Conservation (phyloP, 2,113 vertebrate species). For the Percina caprodes region DNA sequence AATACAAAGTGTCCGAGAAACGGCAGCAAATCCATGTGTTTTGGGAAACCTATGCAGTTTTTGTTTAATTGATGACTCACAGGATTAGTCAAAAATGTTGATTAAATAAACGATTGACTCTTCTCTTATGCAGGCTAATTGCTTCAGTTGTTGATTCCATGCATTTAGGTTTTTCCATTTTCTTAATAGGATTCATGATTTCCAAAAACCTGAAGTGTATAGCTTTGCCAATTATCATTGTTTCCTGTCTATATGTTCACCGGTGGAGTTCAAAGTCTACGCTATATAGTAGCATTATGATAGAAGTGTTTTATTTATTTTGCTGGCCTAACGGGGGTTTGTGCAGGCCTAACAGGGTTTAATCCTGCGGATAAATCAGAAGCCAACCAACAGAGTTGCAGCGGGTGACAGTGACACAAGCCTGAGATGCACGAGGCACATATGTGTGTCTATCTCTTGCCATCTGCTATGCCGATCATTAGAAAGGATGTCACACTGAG, state of each 20-base stretch:
- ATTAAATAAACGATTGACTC: not conserved
- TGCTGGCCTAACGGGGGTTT: not conserved
- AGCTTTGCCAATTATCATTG: not conserved
- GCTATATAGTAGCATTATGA: not conserved
- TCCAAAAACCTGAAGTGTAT: not conserved
- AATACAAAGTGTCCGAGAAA: not conserved
- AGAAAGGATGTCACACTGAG: constrained; percentile 69
- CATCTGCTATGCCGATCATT: constrained; percentile 76
- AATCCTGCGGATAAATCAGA: constrained; percentile 43
- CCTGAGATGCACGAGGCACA: constrained; percentile 34
- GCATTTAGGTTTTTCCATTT: not conserved
- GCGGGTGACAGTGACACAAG: constrained; percentile 49
- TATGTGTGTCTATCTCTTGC: constrained; percentile 53
- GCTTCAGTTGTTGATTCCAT: not conserved
- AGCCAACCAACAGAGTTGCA: constrained; percentile 42
- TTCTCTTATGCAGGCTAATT: not conserved
- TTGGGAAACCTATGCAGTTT: not conserved
- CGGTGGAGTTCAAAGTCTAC: not conserved
- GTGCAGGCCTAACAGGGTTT: not conserved
- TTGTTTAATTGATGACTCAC: not conserved
- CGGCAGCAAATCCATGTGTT: not conserved
- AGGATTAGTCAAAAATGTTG: not conserved
- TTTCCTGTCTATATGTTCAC: not conserved
- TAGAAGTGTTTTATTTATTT: no score
- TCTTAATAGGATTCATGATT: not conserved